These are phyloP conservation scores for Emydocephalus ijimae DNA, from an alignment of 2,113 vertebrate genomes.

Conservation along the genomic window DNA sequence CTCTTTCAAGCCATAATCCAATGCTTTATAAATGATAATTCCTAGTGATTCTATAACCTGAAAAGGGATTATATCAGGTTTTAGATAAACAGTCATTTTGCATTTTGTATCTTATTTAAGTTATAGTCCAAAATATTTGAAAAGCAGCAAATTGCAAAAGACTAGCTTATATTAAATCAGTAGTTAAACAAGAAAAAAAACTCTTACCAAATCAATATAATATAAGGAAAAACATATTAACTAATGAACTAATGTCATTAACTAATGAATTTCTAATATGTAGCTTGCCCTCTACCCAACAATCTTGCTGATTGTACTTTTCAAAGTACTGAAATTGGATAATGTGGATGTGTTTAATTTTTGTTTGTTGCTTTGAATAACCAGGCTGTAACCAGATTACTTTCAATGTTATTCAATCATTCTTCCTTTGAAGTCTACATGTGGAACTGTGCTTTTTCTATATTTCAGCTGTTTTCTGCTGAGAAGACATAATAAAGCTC, in stretches of 20 bases:
- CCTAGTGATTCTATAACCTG: slow-evolving; percentile 94
- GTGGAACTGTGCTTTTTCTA: neutral
- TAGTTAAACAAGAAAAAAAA: neutral
- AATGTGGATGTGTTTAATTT: neutral
- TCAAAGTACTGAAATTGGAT: neutral
- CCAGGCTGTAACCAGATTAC: neutral
- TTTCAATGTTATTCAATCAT: neutral
- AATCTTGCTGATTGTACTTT: neutral
- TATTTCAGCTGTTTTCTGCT: neutral
- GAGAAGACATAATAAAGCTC: neutral
- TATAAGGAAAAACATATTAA: neutral
- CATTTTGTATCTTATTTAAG: neutral
- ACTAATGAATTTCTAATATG: neutral
- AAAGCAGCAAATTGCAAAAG: neutral
- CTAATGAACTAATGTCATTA: too few relatives aligned
- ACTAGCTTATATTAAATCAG: neutral
- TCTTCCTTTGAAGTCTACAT: neutral
- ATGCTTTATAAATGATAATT: slow-evolving; percentile 96
- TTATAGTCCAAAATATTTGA: neutral
- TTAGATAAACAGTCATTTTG: neutral
- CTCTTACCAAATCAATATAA: neutral
- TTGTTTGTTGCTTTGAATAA: neutral
- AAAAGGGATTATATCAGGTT: slow-evolving; percentile 13
- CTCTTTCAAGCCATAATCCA: slow-evolving; percentile 96
- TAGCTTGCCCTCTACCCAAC: neutral